Percentiles rank a stretch among this genome's conserved stretches.
Conservation (phyloP, 1,140 invertebrate species). For the Cyphomyrmex costatus region DNA sequence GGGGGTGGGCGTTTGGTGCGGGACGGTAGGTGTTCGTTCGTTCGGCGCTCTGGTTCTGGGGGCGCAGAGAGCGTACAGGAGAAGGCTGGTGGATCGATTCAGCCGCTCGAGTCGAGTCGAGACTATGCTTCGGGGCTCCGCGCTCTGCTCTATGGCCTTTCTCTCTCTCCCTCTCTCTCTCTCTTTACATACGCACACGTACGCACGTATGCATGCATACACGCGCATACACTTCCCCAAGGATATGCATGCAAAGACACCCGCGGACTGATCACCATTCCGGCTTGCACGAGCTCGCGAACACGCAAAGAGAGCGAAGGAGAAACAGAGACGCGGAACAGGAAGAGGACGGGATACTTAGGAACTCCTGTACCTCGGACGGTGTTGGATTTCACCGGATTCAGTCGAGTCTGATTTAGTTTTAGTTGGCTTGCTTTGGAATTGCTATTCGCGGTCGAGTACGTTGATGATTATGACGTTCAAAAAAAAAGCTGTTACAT, state of each 20-base stretch:
- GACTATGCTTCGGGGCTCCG: constrained; percentile 79
- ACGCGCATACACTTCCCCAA: neutral
- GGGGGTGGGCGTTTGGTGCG: constrained; percentile 45
- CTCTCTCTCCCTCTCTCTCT: constrained; percentile 25
- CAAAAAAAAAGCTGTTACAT: neutral
- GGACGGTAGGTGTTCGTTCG: constrained; percentile 62
- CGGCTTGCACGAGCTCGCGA: constrained; percentile 2
- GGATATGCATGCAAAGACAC: constrained; percentile 36
- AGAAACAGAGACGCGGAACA: neutral
- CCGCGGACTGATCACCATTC: constrained; percentile 57
- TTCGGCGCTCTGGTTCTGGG: constrained; percentile 71
- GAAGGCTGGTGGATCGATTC: constrained; percentile 83
- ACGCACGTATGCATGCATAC: constrained; percentile 16
- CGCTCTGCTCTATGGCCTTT: constrained; percentile 66
- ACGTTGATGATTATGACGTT: constrained; percentile 15
- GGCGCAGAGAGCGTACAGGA: constrained; percentile 73
- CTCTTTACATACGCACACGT: constrained; percentile 37
- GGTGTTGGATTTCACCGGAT: constrained; percentile 64
- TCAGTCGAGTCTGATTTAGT: constrained; percentile 63
- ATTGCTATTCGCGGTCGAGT: constrained; percentile 9
- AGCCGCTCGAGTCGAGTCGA: constrained; percentile 85
- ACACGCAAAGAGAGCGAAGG: neutral
- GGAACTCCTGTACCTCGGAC: constrained; percentile 22
- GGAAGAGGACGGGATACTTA: constrained; percentile 40
- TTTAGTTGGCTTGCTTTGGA: constrained; percentile 37